phyloP scores from a whole-genome alignment of 2,113 vertebrate species.

The Arenaria interpres region DNA sequence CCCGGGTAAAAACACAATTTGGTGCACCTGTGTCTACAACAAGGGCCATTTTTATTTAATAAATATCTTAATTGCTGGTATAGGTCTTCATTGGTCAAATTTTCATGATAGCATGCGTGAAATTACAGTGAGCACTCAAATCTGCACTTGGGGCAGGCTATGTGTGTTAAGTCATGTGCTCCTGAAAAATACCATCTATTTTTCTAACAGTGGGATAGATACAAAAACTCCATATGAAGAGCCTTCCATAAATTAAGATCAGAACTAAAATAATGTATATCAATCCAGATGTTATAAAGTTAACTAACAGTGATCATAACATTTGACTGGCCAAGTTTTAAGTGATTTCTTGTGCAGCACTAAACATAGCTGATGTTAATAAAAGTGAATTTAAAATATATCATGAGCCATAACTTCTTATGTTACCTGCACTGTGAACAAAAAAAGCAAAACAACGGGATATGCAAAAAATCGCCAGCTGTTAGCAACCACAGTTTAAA shows the following conservation, averaged over 20 bases:
- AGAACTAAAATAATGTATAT: background rate
- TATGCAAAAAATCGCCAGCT: conserved; percentile 24
- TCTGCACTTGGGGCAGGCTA: background rate
- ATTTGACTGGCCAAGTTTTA: conserved; percentile 53
- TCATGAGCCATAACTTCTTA: background rate
- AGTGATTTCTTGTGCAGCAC: conserved; percentile 22
- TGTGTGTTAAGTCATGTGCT: background rate
- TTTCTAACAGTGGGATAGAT: background rate
- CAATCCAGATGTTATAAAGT: conserved; percentile 33
- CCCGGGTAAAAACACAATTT: background rate
- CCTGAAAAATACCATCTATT: background rate
- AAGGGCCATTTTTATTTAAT: conserved; percentile 35
- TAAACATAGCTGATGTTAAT: conserved; percentile 39
- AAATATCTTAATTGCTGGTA: conserved; percentile 29
- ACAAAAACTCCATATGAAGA: background rate
- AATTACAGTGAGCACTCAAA: background rate
- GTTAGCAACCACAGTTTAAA: conserved; percentile 41
- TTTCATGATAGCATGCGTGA: background rate
- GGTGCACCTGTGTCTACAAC: background rate
- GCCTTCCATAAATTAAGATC: conserved; percentile 10
- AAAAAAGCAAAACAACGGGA: background rate
- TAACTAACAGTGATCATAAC: conserved; percentile 41
- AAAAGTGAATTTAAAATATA: conserved; percentile 41
- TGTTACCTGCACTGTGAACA: background rate
- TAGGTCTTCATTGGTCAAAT: background rate